These are phyloP conservation scores for Zeuzera pyrina DNA, from an alignment of 2,888 invertebrate species.

Conservation along the genomic window DNA sequence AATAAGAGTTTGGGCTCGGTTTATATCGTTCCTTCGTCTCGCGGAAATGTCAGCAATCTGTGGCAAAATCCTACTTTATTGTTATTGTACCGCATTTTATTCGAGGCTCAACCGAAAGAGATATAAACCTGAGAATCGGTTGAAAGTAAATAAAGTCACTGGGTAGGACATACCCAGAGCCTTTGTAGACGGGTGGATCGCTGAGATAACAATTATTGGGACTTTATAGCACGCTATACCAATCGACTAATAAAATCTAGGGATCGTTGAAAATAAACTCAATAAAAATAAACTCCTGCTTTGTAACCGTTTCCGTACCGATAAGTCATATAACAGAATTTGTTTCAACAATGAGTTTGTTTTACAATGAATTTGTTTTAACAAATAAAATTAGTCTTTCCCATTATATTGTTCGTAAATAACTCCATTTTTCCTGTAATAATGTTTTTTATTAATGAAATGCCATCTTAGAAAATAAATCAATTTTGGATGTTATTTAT, in stretches of 20 bases:
- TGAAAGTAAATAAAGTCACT: slow-evolving; percentile 53
- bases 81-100: slow-evolving; percentile 62
- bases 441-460: no score
- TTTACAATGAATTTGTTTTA: no score
- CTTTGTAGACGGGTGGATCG: slow-evolving; percentile 37
- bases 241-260: slow-evolving; percentile 27
- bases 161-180: slow-evolving; percentile 25
- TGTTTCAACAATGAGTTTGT: no score
- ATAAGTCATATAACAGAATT: no score
- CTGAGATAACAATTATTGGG: slow-evolving; percentile 57
- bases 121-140: slow-evolving; percentile 59
- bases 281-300: no score
- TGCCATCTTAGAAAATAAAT: no score
- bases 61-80: slow-evolving; percentile 62
- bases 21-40: slow-evolving; percentile 50
- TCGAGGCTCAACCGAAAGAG: slow-evolving; percentile 44
- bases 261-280: slow-evolving; percentile 1
- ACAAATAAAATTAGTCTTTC: no score
- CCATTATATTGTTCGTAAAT: no score
- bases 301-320: no score
- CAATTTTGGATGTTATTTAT: no score
- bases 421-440: no score
- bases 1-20: slow-evolving; percentile 50
- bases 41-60: slow-evolving; percentile 64
- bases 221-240: slow-evolving; percentile 37